phyloP scores from a whole-genome alignment of 1,140 invertebrate genomes.

The Drosophila kurseongensis region DNA sequence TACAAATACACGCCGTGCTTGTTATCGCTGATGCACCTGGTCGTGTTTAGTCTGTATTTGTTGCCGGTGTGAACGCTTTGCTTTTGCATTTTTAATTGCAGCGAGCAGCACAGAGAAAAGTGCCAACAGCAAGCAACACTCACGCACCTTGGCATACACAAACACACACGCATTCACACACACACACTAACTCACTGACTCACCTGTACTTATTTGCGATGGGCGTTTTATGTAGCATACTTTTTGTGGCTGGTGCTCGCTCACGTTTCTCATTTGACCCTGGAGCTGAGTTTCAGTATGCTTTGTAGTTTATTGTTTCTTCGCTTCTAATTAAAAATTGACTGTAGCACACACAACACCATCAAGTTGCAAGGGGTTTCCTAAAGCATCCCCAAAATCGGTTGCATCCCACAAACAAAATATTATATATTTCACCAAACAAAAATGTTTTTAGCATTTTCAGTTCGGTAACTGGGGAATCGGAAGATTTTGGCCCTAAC shows the following conservation, averaged over 20 bases:
- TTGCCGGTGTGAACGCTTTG: constrained; percentile 34
- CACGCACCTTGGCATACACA: constrained; percentile 20
- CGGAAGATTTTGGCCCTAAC: constrained; percentile 18
- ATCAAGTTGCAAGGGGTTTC: not conserved
- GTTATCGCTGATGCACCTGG: constrained; percentile 44
- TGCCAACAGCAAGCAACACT: constrained; percentile 26
- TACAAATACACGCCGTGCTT: constrained; percentile 23
- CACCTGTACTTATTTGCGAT: constrained; percentile 33
- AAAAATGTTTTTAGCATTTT: not conserved
- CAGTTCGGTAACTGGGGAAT: not conserved
- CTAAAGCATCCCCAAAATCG: constrained; percentile 7
- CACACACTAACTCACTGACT: not conserved
- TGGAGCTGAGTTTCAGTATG: constrained; percentile 24
- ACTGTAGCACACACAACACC: constrained; percentile 19
- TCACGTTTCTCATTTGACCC: constrained; percentile 44
- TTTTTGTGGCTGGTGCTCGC: constrained; percentile 47
- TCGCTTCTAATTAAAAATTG: constrained; percentile 64
- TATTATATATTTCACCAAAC: constrained; percentile 19
- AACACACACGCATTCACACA: not conserved
- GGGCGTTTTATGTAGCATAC: constrained; percentile 62
- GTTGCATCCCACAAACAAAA: constrained; percentile 18
- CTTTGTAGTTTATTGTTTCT: constrained; percentile 50
- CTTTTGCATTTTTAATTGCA: constrained; percentile 76
- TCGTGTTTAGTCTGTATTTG: constrained; percentile 20
- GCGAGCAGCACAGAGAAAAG: constrained; percentile 25